These are phyloP conservation scores for Heteractis magnifica DNA, from an alignment of 92 coral and sea anemone species.

Conservation along the genomic window DNA sequence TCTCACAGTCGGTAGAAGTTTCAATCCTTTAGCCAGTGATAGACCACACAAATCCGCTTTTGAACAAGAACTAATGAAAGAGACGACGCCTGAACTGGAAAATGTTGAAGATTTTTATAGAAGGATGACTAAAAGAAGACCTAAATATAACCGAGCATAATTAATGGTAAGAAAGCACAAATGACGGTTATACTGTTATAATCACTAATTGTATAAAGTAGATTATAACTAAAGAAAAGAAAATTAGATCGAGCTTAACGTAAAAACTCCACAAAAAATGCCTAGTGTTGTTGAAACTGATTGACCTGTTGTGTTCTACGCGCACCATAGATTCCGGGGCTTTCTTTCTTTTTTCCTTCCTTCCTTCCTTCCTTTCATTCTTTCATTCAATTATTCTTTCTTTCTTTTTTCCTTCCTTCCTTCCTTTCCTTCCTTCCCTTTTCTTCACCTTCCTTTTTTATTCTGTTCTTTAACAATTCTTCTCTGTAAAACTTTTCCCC, in stretches of 20 bases:
- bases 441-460: too few relatives aligned
- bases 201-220: too few relatives aligned
- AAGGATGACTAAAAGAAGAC: neutral
- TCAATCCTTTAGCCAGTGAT: slow-evolving; percentile 3
- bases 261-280: too few relatives aligned
- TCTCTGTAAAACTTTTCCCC: too few relatives aligned
- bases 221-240: too few relatives aligned
- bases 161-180: neutral
- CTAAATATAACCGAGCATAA: neutral
- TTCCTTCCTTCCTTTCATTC: neutral
- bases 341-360: neutral
- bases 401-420: neutral
- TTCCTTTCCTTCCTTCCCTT: neutral
- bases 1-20: slow-evolving; percentile 5
- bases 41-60: neutral
- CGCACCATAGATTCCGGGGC: neutral
- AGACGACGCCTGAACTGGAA: neutral
- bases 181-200: too few relatives aligned
- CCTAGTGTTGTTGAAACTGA: too few relatives aligned
- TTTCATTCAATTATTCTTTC: neutral
- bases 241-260: too few relatives aligned
- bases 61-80: neutral
- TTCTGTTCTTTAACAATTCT: too few relatives aligned
- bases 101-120: neutral
- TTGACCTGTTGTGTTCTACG: too few relatives aligned